A percentile compares a stretch with the other conserved stretches of the same genome.
These are phyloP conservation scores for Panzeria rudis DNA, from an alignment of 2,888 invertebrate species.

Conservation along the genomic window DNA sequence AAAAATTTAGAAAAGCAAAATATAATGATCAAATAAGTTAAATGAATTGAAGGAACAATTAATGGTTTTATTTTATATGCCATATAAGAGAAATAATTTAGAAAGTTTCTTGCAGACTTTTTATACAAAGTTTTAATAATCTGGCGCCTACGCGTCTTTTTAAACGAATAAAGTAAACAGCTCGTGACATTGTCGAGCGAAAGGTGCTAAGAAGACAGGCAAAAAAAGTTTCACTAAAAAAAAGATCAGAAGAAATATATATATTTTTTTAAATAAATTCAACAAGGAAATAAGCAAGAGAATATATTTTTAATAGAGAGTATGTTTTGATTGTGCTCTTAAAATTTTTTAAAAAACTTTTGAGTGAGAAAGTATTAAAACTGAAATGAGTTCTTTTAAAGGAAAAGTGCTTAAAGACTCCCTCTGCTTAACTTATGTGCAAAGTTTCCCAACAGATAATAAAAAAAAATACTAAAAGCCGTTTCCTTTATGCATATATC, in stretches of 20 bases:
- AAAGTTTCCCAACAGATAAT: not conserved
- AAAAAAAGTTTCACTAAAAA: not conserved
- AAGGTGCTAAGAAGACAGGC: constrained; percentile 40
- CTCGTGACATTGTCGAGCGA: constrained; percentile 66
- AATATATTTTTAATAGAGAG: not conserved
- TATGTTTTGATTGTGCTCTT: constrained; percentile 1
- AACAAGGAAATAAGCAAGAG: constrained; percentile 3
- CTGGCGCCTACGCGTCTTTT: constrained; percentile 60
- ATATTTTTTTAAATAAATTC: not conserved
- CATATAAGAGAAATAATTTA: not conserved
- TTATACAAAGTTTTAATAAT: not conserved
- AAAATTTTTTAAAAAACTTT: constrained; percentile 2
- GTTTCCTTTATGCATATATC: too few species aligned
- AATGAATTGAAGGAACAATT: constrained; percentile 22
- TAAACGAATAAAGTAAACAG: constrained; percentile 1
- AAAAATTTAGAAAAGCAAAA: not conserved
- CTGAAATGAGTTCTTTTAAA: not conserved
- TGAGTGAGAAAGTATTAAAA: constrained; percentile 13
- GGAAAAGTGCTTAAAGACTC: not conserved
- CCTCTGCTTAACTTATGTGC: not conserved
- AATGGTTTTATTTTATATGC: constrained; percentile 1
- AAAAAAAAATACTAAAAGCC: too few species aligned
- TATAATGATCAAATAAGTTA: constrained; percentile 10
- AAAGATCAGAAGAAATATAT: not conserved
- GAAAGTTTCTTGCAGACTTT: not conserved